Conservation (phyloP, 2,888 invertebrate genomes). For the Antitype chi region DNA sequence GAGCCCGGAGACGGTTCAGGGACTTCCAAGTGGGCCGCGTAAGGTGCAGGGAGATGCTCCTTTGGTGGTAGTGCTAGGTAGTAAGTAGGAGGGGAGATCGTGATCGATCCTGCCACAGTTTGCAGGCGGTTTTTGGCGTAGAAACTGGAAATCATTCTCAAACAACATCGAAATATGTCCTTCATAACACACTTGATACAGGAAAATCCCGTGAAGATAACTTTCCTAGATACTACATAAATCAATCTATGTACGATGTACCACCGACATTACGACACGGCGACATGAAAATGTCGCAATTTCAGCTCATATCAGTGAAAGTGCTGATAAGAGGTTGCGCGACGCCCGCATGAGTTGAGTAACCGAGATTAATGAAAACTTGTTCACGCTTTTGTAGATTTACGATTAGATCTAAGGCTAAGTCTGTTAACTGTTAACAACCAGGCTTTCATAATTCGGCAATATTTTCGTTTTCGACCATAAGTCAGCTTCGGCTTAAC, state of each 20-base stretch:
- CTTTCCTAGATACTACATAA: neutral
- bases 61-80: too few relatives aligned
- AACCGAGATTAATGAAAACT: conserved; percentile 50
- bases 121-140: too few relatives aligned
- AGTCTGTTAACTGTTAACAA: too few relatives aligned
- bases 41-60: too few relatives aligned
- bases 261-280: conserved; percentile 24
- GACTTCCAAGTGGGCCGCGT: too few relatives aligned
- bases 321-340: conserved; percentile 68
- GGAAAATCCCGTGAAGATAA: neutral
- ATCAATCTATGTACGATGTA: conserved; percentile 12
- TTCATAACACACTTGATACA: neutral
- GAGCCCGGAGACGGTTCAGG: too few relatives aligned
- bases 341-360: conserved; percentile 58
- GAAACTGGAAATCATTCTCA: too few relatives aligned
- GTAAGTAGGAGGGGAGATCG: too few relatives aligned
- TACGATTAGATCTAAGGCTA: conserved; percentile 19
- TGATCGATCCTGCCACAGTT: too few relatives aligned
- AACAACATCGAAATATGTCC: conserved; percentile 1
- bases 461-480: too few relatives aligned
- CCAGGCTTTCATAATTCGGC: too few relatives aligned
- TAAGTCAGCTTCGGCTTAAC: too few relatives aligned
- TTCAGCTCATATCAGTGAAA: conserved; percentile 73
- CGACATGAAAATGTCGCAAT: conserved; percentile 61
- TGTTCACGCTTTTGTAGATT: conserved; percentile 27